Base-by-base conservation (phyloP, 1,140 invertebrate genomes). In the Hirudo medicinalis region DNA sequence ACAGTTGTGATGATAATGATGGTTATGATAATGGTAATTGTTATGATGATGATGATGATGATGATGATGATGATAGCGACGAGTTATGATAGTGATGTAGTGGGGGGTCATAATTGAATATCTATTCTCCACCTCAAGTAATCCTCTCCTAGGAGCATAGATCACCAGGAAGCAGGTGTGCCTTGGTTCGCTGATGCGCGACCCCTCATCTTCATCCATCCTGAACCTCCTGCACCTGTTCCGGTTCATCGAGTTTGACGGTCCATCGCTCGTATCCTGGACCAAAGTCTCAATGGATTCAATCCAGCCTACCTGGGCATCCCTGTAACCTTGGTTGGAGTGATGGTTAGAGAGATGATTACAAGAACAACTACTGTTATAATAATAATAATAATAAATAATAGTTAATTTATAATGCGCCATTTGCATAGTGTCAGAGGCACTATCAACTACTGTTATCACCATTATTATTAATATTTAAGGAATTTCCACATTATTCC, bases 241-340 rank as follows among this genome's bases (percentile, higher is more conserved):
- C 49, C 57, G 75, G 68, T 8, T 72, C 70, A 53, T 75, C 71
- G 19, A 75, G 75, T 66, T 74, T 68, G 68, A 75, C 75, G 75
- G 87, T 1, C 29, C 29, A 20, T 32, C 29, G 11, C 29, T 63
- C 11, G 22, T 2, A n/a, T 22, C 29, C 11, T 13, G 22, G 8
- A 32, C 29, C 1, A 63, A 15, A 13, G 29, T 87, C 77, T 90
- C 88, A 11, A 84, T 79, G 53, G 89, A 89, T 82, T 91, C 87
- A 55, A 95, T 83, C 87, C 94, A 97, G 19, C 80, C 81, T 29
- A 83, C 74, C 78, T 96, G 90, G 13, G 93, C 92, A 82, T 96
- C 90, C 72, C 93, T 84, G 79, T 94, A 97, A 15, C 86, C 85
- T 84, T 63, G 57, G 1, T 63, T 32, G 57, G 57, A 63, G 57